Conservation (phyloP, 2,888 invertebrate genomes). For the Brassicogethes aeneus region DNA sequence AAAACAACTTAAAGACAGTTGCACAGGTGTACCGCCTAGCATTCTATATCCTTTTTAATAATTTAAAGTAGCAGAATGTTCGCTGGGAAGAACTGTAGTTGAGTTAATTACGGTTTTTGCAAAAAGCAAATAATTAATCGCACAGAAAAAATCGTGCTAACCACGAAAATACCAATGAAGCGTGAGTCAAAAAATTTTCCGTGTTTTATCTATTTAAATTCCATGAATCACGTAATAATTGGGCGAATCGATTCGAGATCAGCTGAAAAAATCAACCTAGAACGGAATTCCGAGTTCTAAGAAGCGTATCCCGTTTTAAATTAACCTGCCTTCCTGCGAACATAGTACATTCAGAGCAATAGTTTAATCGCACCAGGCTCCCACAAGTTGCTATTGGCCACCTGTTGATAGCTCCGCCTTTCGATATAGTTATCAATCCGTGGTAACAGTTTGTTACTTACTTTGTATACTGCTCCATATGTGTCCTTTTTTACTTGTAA, state of each 20-base stretch:
- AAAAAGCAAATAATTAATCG: neutral
- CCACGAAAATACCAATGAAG: too few relatives aligned
- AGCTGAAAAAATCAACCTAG: too few relatives aligned
- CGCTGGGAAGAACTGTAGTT: slow-evolving; percentile 6
- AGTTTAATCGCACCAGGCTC: slow-evolving; percentile 6
- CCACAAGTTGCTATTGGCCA: slow-evolving; percentile 31
- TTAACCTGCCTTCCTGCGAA: neutral
- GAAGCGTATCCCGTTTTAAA: neutral
- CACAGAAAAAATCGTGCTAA: too few relatives aligned
- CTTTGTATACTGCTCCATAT: slow-evolving; percentile 31
- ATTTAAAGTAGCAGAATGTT: neutral
- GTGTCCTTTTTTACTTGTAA: slow-evolving; percentile 27
- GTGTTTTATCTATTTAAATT: too few relatives aligned
- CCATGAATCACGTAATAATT: too few relatives aligned
- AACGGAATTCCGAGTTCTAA: neutral
- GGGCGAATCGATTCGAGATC: too few relatives aligned
- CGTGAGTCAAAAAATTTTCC: too few relatives aligned
- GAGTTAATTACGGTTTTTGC: slow-evolving; percentile 19
- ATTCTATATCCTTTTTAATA: slow-evolving; percentile 9
- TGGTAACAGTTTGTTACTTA: slow-evolving; percentile 25
- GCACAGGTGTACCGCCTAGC: slow-evolving; percentile 25
- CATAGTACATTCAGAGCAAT: neutral
- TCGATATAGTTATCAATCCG: slow-evolving; percentile 24
- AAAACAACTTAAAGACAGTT: slow-evolving; percentile 14
- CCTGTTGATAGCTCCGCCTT: slow-evolving; percentile 37